These are phyloP conservation scores for Ceyx melanurus DNA, from an alignment of 2,113 vertebrate genomes.

Conservation along the genomic window DNA sequence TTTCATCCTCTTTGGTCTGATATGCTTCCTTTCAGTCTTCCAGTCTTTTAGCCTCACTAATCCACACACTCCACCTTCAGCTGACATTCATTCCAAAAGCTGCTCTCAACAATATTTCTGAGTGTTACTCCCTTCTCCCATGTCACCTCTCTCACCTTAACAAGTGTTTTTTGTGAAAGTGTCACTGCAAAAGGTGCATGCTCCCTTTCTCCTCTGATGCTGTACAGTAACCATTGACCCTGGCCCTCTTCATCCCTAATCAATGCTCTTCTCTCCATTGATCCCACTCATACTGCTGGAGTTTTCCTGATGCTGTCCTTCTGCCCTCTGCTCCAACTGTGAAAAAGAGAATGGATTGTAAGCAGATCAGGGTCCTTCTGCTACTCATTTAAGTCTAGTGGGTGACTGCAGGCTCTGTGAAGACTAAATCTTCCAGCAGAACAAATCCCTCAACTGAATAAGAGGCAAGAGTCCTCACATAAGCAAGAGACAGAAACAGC, in stretches of 20 bases:
- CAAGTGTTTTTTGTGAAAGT: not conserved
- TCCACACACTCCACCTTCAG: not conserved
- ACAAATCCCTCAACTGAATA: not conserved
- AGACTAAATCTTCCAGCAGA: not conserved
- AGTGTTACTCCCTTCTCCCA: not conserved
- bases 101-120: not conserved
- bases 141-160: not conserved
- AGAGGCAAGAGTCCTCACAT: not conserved
- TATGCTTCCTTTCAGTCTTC: not conserved
- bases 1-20: not conserved
- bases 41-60: not conserved
- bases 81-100: not conserved
- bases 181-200: not conserved
- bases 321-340: not conserved
- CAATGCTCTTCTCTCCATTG: not conserved
- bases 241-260: not conserved
- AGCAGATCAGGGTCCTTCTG: not conserved
- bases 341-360: not conserved
- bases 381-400: not conserved
- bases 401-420: not conserved
- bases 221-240: not conserved
- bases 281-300: not conserved
- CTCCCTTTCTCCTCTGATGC: not conserved
- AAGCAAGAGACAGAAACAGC: not conserved
- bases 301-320: not conserved